phyloP scores from a whole-genome alignment of 1,140 invertebrate species.

The Caenorhabditis tropicalis region DNA sequence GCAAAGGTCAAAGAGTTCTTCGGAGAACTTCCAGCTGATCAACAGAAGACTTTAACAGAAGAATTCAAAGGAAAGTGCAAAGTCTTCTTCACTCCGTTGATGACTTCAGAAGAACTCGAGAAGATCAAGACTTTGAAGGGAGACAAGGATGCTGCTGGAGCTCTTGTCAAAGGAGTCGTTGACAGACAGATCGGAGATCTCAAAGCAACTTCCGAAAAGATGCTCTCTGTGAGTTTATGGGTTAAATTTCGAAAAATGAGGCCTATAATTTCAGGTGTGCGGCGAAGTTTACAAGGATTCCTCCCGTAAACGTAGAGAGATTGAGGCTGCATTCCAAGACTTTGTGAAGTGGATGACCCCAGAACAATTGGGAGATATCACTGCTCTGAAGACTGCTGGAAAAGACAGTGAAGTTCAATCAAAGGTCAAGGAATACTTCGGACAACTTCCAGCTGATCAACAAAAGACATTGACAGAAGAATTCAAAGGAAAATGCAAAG shows the following conservation, averaged over 20 bases:
- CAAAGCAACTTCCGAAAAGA: constrained; percentile 35
- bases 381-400: neutral
- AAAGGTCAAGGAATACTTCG: constrained; percentile 17
- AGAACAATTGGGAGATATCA: constrained; percentile 34
- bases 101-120: constrained; percentile 4
- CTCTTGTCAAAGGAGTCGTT: constrained; percentile 23
- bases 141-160: constrained; percentile 16
- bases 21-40: constrained; percentile 31
- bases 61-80: constrained; percentile 52
- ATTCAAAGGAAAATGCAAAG: neutral
- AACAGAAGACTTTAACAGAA: constrained; percentile 39
- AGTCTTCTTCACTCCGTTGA: constrained; percentile 24
- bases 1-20: constrained; percentile 41
- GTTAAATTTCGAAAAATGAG: neutral
- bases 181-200: constrained; percentile 40
- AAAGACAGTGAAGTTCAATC: neutral
- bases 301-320: neutral
- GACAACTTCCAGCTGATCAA: neutral
- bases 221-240: neutral
- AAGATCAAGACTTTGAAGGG: constrained; percentile 41
- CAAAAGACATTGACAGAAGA: neutral
- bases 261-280: neutral
- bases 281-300: constrained; percentile 35
- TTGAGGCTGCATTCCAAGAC: constrained; percentile 27
- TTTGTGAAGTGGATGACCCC: constrained; percentile 46